These are phyloP conservation scores for Ormyrus nitidulus DNA, from an alignment of 2,888 invertebrate genomes.

Conservation along the genomic window DNA sequence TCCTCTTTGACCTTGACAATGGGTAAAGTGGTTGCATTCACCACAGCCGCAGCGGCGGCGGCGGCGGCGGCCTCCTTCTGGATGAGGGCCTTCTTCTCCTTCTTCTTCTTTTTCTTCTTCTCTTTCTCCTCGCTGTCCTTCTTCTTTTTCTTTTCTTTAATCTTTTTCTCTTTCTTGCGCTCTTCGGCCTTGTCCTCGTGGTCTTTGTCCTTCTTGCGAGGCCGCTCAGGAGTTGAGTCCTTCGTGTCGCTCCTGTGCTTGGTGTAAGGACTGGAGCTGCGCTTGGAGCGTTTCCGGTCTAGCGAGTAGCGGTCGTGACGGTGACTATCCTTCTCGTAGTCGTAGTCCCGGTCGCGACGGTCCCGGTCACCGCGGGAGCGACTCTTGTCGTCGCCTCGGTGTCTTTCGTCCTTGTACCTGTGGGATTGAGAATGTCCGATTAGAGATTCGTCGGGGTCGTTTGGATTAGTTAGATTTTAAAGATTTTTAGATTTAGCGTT, in stretches of 20 bases:
- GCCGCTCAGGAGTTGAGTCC: slow-evolving; percentile 72
- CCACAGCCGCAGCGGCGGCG: slow-evolving; percentile 35
- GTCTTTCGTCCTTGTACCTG: slow-evolving; percentile 57
- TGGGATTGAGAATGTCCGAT: not conserved
- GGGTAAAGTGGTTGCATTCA: slow-evolving; percentile 25
- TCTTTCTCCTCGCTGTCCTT: slow-evolving; percentile 79
- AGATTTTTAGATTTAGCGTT: too few species aligned
- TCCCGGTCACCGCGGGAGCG: slow-evolving; percentile 74
- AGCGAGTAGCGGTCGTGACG: slow-evolving; percentile 73
- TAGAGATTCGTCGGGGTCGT: too few species aligned
- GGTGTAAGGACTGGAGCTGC: slow-evolving; percentile 70
- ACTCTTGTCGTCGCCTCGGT: slow-evolving; percentile 71
- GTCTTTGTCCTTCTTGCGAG: slow-evolving; percentile 77
- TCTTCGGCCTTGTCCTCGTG: slow-evolving; percentile 73
- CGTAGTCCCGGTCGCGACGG: slow-evolving; percentile 68
- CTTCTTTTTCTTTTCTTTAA: slow-evolving; percentile 75
- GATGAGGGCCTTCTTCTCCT: slow-evolving; percentile 70
- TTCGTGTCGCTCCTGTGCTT: slow-evolving; percentile 72
- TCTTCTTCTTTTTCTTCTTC: slow-evolving; percentile 76
- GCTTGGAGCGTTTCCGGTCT: slow-evolving; percentile 72
- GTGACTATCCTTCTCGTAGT: slow-evolving; percentile 73
- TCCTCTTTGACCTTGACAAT: slow-evolving; percentile 52
- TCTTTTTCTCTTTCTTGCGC: slow-evolving; percentile 76
- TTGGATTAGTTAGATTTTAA: too few species aligned
- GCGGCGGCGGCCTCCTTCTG: slow-evolving; percentile 65